A percentile compares a stretch with the other conserved stretches of the same genome.
These are phyloP conservation scores for Scrobipalpa atriplicella DNA, from an alignment of 2,888 invertebrate genomes.

Conservation along the genomic window DNA sequence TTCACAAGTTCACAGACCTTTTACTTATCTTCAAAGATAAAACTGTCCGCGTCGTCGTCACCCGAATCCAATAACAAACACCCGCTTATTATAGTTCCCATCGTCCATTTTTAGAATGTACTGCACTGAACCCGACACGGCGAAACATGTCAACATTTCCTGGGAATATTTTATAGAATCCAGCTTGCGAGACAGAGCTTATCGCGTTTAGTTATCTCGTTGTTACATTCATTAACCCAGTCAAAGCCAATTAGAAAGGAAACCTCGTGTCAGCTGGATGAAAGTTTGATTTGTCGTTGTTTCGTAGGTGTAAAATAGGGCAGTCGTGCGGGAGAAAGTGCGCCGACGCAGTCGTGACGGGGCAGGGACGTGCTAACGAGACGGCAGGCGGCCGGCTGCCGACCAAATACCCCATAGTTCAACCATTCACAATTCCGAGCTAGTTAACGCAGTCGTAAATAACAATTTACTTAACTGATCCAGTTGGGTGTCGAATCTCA, in stretches of 20 bases:
- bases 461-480: constrained; percentile 22
- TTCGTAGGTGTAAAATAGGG: constrained; percentile 58
- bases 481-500: background rate
- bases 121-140: constrained; percentile 45
- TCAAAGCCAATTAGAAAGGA: constrained; percentile 31
- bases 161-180: constrained; percentile 52
- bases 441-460: constrained; percentile 17
- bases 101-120: constrained; percentile 54
- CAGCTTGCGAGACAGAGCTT: constrained; percentile 29
- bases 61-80: constrained; percentile 59
- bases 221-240: constrained; percentile 20
- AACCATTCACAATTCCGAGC: constrained; percentile 20
- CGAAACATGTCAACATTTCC: constrained; percentile 60
- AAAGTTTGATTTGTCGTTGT: constrained; percentile 59
- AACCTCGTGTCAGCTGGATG: constrained; percentile 40
- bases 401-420: constrained; percentile 16
- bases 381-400: constrained; percentile 20
- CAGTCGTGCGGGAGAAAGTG: constrained; percentile 74
- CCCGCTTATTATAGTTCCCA: constrained; percentile 50
- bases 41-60: constrained; percentile 52
- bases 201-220: constrained; percentile 17
- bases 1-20: constrained; percentile 53
- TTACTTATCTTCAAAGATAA: constrained; percentile 63
- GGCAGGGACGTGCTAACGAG: constrained; percentile 57
- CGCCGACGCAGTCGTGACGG: constrained; percentile 61